Base-by-base conservation (phyloP, 2,888 invertebrate genomes). In the Alloscopus bannaensis region DNA sequence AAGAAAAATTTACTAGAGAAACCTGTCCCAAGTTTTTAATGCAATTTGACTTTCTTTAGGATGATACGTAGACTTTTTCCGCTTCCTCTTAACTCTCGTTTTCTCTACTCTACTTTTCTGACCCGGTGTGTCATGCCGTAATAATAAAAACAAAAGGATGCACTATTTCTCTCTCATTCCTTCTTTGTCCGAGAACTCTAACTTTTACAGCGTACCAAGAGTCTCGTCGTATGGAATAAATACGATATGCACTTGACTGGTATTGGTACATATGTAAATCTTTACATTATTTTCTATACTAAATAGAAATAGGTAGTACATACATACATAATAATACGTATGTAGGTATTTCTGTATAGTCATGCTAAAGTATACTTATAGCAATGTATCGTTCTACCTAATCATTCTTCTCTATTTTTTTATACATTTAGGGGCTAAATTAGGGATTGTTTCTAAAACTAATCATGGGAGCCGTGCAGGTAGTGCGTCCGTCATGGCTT, bases 371-470 rank as follows among this genome's bases (percentile, higher is more conserved):
- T n/a, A n/a, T n/a, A n/a, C n/a, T n/a, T n/a, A n/a, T n/a, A n/a
- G n/a, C n/a, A n/a, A 69, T 45, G 42, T 31, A 68, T 42, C n/a
- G 42, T 3, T n/a, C 42, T 42, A 42, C 8, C 52, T n/a, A n/a
- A n/a, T n/a, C 28, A 16, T 57, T 22, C 24, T 50, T 57, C 47
- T 57, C 52, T 52, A 42, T 24, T 73, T 68, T 45, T 81, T 55
- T 50, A 59, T 69, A 8, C 52, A 40, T 62, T 64, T 70, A 83
- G 83, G 83, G 71, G 83, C 79, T 50, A 83, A 81, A 81, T 81
- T 83, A 76, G 83, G 83, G 29, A 81, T 83, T 65, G 78, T 83
- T 40, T 81, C 83, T 31, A 78, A 73, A 66, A 68, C 57, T 60
- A 73, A 68, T 73, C 66, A 71, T 82, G 80, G 80, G 45, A 76